phyloP scores from a whole-genome alignment of 2,888 invertebrate species.

The Orthonevra nobilis region DNA sequence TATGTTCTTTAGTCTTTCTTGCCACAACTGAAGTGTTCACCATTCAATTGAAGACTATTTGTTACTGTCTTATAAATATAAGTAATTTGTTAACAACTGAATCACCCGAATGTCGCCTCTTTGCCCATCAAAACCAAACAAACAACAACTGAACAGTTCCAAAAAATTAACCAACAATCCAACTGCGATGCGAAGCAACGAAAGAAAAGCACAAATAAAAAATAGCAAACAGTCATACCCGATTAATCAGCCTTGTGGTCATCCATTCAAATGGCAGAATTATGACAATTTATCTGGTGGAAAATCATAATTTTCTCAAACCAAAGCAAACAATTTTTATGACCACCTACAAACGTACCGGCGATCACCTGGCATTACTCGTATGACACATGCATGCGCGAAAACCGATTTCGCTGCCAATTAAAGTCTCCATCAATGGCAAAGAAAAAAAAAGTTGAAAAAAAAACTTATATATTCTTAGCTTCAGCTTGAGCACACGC shows the following conservation, averaged over 20 bases:
- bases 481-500: slow-evolving; percentile 18
- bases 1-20: slow-evolving; percentile 11
- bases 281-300: slow-evolving; percentile 67
- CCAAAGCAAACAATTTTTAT: slow-evolving; percentile 56
- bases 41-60: slow-evolving; percentile 57
- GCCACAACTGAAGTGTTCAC: slow-evolving; percentile 66
- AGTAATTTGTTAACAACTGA: slow-evolving; percentile 52
- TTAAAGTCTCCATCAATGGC: slow-evolving; percentile 47
- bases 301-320: slow-evolving; percentile 68
- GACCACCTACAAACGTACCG: slow-evolving; percentile 34
- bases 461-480: slow-evolving; percentile 19
- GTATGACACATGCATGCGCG: slow-evolving; percentile 28
- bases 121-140: slow-evolving; percentile 35
- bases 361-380: too few relatives aligned
- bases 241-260: slow-evolving; percentile 55
- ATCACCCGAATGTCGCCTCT: slow-evolving; percentile 29
- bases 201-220: slow-evolving; percentile 39
- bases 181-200: slow-evolving; percentile 52
- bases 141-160: slow-evolving; percentile 40
- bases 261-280: slow-evolving; percentile 65
- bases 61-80: slow-evolving; percentile 31
- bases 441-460: slow-evolving; percentile 8
- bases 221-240: too few relatives aligned
- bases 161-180: slow-evolving; percentile 31
- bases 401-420: slow-evolving; percentile 25